Percentiles rank a stretch among this genome's conserved stretches.
phyloP scores from a whole-genome alignment of 2,888 invertebrate species.

The Thelaira solivaga region DNA sequence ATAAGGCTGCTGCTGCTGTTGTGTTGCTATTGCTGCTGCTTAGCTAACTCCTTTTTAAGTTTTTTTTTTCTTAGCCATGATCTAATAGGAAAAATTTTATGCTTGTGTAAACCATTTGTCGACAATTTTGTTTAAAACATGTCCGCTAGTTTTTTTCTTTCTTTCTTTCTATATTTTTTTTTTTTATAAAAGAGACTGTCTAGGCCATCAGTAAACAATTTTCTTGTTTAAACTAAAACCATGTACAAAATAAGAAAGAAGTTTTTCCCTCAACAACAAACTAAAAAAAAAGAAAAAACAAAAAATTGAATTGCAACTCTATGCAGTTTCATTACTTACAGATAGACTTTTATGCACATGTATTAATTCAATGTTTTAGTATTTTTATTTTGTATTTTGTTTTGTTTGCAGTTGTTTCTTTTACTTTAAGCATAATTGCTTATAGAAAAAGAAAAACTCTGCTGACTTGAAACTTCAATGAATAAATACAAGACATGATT shows the following conservation, averaged over 20 bases:
- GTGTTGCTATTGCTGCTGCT: constrained; percentile 10
- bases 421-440: constrained; percentile 23
- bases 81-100: constrained; percentile 69
- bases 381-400: too few relatives aligned
- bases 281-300: neutral
- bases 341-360: constrained; percentile 42
- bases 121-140: constrained; percentile 75
- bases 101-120: constrained; percentile 76
- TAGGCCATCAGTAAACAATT: constrained; percentile 60
- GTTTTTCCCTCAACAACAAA: neutral
- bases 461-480: constrained; percentile 44
- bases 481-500: constrained; percentile 30
- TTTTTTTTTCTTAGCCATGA: constrained; percentile 38
- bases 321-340: constrained; percentile 50
- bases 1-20: constrained; percentile 28
- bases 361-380: constrained; percentile 43
- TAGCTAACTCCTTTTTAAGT: constrained; percentile 32
- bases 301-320: constrained; percentile 31
- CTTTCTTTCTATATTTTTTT: constrained; percentile 11
- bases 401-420: constrained; percentile 15
- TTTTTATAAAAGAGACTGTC: constrained; percentile 45
- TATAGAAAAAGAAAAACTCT: constrained; percentile 29
- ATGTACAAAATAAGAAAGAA: constrained; percentile 31
- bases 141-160: constrained; percentile 45
- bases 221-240: constrained; percentile 51